A percentile compares a stretch with the other conserved stretches of the same genome.
Evolutionary conservation across 2,888 invertebrate species (phyloP).

Genomic region (Dysmachus trigonus): DNA sequence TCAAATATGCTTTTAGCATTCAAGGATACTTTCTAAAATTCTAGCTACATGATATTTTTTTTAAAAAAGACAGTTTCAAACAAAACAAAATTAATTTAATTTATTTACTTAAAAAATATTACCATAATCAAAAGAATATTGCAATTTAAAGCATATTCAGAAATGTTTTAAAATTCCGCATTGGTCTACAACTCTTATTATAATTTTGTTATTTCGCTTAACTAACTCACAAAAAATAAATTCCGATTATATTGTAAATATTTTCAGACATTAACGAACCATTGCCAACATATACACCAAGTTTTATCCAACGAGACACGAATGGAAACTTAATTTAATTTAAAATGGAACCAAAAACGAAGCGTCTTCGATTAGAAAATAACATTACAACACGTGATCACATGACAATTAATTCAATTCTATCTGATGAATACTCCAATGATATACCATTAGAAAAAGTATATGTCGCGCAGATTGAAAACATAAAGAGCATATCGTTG

Average conservation of each 20-base stretch:
- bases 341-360: background rate
- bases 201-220: background rate
- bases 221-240: background rate
- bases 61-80: too few species aligned
- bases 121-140: too few species aligned
- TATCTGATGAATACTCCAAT: slow-evolving; percentile 67
- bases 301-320: background rate
- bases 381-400: background rate
- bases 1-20: too few species aligned
- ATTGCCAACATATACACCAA: background rate
- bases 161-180: background rate
- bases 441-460: slow-evolving; percentile 68
- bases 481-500: slow-evolving; percentile 71
- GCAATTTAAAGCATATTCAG: background rate
- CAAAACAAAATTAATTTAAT: too few species aligned
- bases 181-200: background rate
- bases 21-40: too few species aligned
- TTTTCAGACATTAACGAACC: background rate
- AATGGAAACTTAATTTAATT: background rate
- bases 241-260: background rate
- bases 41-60: too few species aligned
- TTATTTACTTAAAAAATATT: too few species aligned
- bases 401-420: slow-evolving; percentile 64
- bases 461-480: slow-evolving; percentile 70
- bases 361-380: background rate